Conservation (phyloP, 2,888 invertebrate species). For the Monopis laevigella region DNA sequence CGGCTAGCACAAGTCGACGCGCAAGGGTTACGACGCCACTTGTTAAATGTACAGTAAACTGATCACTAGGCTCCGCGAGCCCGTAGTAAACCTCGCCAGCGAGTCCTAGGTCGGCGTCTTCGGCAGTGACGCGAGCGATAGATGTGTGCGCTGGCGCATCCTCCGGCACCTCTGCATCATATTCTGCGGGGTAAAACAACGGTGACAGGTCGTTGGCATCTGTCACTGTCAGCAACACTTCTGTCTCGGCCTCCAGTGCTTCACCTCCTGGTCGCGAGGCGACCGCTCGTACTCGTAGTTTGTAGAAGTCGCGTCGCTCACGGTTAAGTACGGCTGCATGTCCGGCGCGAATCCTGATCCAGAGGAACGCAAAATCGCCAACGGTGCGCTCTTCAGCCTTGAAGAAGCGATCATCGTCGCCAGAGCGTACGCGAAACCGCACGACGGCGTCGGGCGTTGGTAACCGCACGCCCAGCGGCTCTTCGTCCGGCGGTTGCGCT, state of each 20-base stretch:
- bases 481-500: constrained; percentile 73
- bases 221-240: constrained; percentile 75
- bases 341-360: constrained; percentile 88
- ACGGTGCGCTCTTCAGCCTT: constrained; percentile 89
- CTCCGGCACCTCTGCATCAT: constrained; percentile 87
- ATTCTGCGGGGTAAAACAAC: constrained; percentile 89
- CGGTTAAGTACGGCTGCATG: constrained; percentile 90
- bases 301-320: constrained; percentile 87
- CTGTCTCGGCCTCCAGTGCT: constrained; percentile 75
- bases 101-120: constrained; percentile 94
- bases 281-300: constrained; percentile 79
- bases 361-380: constrained; percentile 94
- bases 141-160: constrained; percentile 87
- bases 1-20: constrained; percentile 76
- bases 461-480: constrained; percentile 82
- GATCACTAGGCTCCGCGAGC: constrained; percentile 80
- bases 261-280: constrained; percentile 67
- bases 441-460: constrained; percentile 59
- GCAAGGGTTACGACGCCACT: constrained; percentile 88
- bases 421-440: constrained; percentile 86
- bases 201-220: constrained; percentile 95
- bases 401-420: constrained; percentile 91
- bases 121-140: constrained; percentile 83
- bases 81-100: constrained; percentile 98
- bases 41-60: constrained; percentile 93